Evolutionary conservation across 2,888 invertebrate species (phyloP).

Genomic region (Cosmia pyralina): DNA sequence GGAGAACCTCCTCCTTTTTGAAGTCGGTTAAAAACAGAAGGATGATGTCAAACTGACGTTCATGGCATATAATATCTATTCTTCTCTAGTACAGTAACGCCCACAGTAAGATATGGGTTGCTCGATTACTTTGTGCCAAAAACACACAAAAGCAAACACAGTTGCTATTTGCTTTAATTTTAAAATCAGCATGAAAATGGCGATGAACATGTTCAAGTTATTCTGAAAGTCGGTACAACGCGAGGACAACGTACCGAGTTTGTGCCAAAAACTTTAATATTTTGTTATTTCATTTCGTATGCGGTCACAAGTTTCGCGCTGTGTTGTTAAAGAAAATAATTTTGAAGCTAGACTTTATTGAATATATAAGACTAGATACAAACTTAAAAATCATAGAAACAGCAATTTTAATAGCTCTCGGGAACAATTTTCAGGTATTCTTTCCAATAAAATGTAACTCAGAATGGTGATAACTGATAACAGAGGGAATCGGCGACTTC

Average conservation of each 20-base stretch:
- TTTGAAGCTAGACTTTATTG: conserved; percentile 20
- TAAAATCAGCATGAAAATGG: conserved; percentile 43
- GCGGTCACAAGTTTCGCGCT: conserved; percentile 35
- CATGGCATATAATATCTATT: not conserved
- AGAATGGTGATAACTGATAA: not conserved
- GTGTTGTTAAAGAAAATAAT: conserved; percentile 27
- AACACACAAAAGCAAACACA: conserved; percentile 1
- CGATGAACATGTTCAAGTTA: conserved; percentile 40
- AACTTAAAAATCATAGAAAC: not conserved
- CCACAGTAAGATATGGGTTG: not conserved
- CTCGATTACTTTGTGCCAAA: conserved; percentile 12
- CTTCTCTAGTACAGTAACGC: not conserved
- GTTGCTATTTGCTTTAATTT: conserved; percentile 33
- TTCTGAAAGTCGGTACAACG: conserved; percentile 39
- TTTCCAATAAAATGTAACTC: conserved; percentile 4
- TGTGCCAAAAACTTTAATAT: conserved; percentile 54
- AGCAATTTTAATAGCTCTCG: not conserved
- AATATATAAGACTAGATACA: not conserved
- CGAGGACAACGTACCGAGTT: conserved; percentile 35
- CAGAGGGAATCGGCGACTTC: not conserved
- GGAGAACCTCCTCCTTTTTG: no score
- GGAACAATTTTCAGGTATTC: not conserved
- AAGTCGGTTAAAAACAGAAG: not conserved
- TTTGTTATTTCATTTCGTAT: conserved; percentile 57
- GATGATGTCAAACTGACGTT: not conserved